phyloP scores from a whole-genome alignment of 2,797 vertebrate species.

The Lagodon rhomboides region DNA sequence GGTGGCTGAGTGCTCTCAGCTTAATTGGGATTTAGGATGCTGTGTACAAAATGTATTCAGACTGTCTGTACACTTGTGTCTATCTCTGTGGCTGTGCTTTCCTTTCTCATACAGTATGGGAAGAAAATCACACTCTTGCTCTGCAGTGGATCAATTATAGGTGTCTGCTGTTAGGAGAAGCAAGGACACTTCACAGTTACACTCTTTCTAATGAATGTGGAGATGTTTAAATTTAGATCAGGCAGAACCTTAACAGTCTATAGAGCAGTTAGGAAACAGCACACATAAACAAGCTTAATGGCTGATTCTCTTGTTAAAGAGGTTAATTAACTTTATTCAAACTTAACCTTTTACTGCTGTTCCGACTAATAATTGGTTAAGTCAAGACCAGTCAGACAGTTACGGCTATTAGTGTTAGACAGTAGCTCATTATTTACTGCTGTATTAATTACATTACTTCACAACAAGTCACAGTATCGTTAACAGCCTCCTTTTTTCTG shows the following conservation, averaged over 20 bases:
- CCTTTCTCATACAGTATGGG: conserved; percentile 35
- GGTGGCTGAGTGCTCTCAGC: background rate
- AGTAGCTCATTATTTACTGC: too few species aligned
- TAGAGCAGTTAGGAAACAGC: background rate
- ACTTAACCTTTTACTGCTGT: background rate
- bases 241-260: background rate
- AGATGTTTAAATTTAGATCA: conserved; percentile 10
- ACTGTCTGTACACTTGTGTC: background rate
- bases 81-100: background rate
- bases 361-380: too few species aligned
- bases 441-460: too few species aligned
- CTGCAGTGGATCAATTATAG: conserved; percentile 34
- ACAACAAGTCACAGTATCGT: too few species aligned
- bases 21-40: background rate
- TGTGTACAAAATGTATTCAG: conserved; percentile 9
- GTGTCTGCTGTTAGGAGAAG: conserved; percentile 27
- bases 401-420: too few species aligned
- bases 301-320: background rate
- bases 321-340: background rate
- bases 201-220: conserved; percentile 2
- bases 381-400: too few species aligned
- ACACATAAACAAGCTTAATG: background rate
- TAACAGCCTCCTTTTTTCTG: too few species aligned
- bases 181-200: conserved; percentile 34
- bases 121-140: conserved; percentile 5